Conservation (phyloP, 2,888 invertebrate species). For the Amphipyra berbera region DNA sequence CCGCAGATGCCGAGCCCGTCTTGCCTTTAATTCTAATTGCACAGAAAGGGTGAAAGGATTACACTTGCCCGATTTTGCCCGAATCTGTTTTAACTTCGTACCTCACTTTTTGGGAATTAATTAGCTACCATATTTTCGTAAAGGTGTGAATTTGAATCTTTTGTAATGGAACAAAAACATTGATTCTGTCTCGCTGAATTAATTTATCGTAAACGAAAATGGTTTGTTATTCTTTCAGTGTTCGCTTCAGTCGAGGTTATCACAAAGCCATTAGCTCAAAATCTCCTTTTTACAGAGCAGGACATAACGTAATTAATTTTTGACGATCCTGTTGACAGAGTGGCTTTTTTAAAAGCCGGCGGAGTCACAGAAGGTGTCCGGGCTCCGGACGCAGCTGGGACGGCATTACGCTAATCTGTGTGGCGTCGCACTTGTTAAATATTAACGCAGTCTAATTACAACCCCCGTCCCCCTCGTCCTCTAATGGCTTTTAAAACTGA, state of each 20-base stretch:
- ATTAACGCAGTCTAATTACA: slow-evolving; percentile 89
- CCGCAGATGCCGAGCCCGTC: slow-evolving; percentile 83
- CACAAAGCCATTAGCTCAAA: slow-evolving; percentile 76
- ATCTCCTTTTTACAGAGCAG: slow-evolving; percentile 69
- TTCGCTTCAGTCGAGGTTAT: slow-evolving; percentile 53
- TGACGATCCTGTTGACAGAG: slow-evolving; percentile 80
- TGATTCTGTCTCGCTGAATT: slow-evolving; percentile 21
- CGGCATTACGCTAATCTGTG: slow-evolving; percentile 82
- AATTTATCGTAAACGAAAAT: slow-evolving; percentile 7
- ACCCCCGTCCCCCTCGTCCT: slow-evolving; percentile 74
- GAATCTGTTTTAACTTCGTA: slow-evolving; percentile 69
- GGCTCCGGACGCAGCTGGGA: slow-evolving; percentile 82
- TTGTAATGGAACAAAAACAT: slow-evolving; percentile 71
- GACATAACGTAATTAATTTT: slow-evolving; percentile 83
- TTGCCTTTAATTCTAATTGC: slow-evolving; percentile 85
- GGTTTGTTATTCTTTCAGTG: slow-evolving; percentile 17
- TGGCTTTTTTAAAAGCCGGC: slow-evolving; percentile 81
- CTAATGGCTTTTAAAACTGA: slow-evolving; percentile 90
- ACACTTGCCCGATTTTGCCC: slow-evolving; percentile 72
- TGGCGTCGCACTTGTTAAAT: slow-evolving; percentile 88
- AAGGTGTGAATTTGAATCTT: slow-evolving; percentile 51
- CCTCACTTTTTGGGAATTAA: slow-evolving; percentile 70
- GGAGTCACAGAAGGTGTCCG: slow-evolving; percentile 79
- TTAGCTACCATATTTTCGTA: slow-evolving; percentile 51
- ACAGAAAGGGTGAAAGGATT: slow-evolving; percentile 83